Evolutionary conservation across 2,797 vertebrate genomes (phyloP).

Genomic region (Pelodytes ibericus): DNA sequence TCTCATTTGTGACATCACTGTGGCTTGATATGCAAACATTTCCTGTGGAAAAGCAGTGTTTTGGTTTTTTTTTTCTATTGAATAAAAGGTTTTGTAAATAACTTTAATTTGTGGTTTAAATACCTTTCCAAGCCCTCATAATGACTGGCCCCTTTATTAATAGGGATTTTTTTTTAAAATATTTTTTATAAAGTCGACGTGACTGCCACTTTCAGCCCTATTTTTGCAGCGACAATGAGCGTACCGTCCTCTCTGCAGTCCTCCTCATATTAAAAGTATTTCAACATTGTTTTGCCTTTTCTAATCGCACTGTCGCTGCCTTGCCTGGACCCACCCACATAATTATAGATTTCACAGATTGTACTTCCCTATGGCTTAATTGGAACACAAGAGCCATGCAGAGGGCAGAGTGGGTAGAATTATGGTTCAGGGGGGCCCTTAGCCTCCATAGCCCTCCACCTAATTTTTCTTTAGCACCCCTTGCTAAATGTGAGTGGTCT

Average conservation of each 20-base stretch:
- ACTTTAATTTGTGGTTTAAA: too few relatives aligned
- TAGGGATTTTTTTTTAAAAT: too few relatives aligned
- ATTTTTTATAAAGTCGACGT: not conserved
- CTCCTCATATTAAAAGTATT: not conserved
- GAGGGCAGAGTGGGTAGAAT: not conserved
- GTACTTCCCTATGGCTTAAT: conserved; percentile 49
- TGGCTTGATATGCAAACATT: too few relatives aligned
- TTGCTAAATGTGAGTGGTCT: conserved; percentile 48
- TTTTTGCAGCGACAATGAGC: not conserved
- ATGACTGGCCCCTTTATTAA: too few relatives aligned
- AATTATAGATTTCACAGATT: conserved; percentile 48
- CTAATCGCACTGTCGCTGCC: conserved; percentile 13
- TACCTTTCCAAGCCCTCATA: too few relatives aligned
- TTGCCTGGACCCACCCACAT: conserved; percentile 41
- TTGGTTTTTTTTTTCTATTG: too few relatives aligned
- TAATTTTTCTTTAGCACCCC: conserved; percentile 51
- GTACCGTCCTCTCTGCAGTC: not conserved
- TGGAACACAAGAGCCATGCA: conserved; percentile 31
- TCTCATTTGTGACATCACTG: too few relatives aligned
- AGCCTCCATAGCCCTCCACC: not conserved
- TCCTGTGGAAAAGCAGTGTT: too few relatives aligned
- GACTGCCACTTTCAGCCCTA: not conserved
- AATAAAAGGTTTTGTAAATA: too few relatives aligned
- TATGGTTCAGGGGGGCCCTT: not conserved
- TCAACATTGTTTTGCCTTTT: conserved; percentile 35